A percentile compares a stretch with the other conserved stretches of the same genome.
Evolutionary conservation across 2,113 vertebrate species (phyloP).

Genomic region (Panthera leo): DNA sequence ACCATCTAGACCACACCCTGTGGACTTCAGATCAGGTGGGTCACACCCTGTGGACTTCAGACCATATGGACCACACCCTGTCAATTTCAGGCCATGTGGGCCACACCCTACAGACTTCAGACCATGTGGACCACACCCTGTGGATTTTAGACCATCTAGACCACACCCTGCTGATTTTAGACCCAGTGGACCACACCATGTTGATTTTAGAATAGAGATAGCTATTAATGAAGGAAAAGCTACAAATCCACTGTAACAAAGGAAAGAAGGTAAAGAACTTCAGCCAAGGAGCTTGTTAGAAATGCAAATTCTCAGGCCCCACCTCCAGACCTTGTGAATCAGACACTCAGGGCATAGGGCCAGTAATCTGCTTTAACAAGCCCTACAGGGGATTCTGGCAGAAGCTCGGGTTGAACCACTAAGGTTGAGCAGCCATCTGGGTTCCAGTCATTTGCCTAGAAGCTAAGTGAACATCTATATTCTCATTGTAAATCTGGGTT

Average conservation of each 20-base stretch:
- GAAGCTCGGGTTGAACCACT: not conserved
- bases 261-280: not conserved
- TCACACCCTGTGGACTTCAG: too few species aligned
- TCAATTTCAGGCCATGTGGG: accelerated
- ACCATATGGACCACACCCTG: too few species aligned
- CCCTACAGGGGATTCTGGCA: not conserved
- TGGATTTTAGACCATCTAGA: too few species aligned
- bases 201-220: not conserved
- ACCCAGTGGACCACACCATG: too few species aligned
- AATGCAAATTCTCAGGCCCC: not conserved
- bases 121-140: too few species aligned
- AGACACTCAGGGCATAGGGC: not conserved
- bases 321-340: not conserved
- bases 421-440: not conserved
- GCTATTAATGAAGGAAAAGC: not conserved
- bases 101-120: too few species aligned
- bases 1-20: not conserved
- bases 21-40: not conserved
- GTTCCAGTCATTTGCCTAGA: not conserved
- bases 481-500: not conserved
- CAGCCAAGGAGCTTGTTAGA: not conserved
- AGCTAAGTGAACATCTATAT: not conserved
- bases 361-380: not conserved
- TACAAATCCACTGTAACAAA: not conserved
- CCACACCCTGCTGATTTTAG: too few species aligned